A percentile compares a stretch with the other conserved stretches of the same genome.
These are phyloP conservation scores for Delphinus delphis DNA, from an alignment of 2,113 vertebrate genomes.

Conservation along the genomic window DNA sequence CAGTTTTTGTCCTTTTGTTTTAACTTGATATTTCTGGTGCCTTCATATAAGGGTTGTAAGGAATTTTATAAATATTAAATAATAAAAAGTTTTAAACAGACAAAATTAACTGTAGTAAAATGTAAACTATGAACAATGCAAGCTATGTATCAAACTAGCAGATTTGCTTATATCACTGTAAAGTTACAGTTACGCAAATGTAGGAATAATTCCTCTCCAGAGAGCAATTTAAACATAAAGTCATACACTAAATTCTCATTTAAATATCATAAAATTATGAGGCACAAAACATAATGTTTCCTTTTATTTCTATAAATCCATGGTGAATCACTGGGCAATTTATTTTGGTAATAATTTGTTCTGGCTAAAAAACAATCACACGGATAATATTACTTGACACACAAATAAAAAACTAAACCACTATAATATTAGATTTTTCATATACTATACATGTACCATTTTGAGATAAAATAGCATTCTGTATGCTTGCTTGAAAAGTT, in stretches of 20 bases:
- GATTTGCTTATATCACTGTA: neutral
- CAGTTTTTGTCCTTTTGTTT: neutral
- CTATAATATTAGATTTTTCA: neutral
- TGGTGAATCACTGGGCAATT: neutral
- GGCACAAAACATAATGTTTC: neutral
- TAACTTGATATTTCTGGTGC: neutral
- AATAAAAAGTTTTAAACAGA: neutral
- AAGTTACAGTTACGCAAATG: neutral
- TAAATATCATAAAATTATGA: neutral
- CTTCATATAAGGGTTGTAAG: neutral
- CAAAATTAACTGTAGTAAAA: neutral
- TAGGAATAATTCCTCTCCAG: neutral
- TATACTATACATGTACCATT: neutral
- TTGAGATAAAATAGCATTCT: neutral
- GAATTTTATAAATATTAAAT: neutral
- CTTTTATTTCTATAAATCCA: conserved; percentile 26
- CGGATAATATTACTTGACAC: neutral
- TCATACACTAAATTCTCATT: neutral
- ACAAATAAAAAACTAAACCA: neutral
- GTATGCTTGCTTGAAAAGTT: neutral
- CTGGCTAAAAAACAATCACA: neutral
- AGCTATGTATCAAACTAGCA: neutral
- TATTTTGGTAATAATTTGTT: neutral
- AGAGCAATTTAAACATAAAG: neutral
- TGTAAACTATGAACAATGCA: neutral